These are phyloP conservation scores for Reticulitermes speratus DNA, from an alignment of 1,140 invertebrate species.

Conservation along the genomic window DNA sequence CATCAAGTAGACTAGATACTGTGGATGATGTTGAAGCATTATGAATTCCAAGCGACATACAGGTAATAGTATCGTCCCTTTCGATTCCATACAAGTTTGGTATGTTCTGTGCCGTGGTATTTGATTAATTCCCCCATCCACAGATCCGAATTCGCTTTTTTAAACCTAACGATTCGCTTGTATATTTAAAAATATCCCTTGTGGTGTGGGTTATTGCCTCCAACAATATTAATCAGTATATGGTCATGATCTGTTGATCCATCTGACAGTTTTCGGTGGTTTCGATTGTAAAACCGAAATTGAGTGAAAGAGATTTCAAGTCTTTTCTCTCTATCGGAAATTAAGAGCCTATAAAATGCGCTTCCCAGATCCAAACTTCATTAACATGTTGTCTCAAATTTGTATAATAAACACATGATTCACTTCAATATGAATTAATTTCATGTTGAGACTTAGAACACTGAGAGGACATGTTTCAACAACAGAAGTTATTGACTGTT, in stretches of 20 bases:
- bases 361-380: too few relatives aligned
- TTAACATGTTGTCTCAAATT: too few relatives aligned
- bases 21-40: neutral
- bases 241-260: neutral
- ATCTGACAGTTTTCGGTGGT: neutral
- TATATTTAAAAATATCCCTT: neutral
- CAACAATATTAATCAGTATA: constrained; percentile 1
- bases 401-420: too few relatives aligned
- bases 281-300: neutral
- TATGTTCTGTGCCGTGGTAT: neutral
- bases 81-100: neutral
- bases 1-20: constrained; percentile 1
- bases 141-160: neutral
- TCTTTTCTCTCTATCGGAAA: neutral
- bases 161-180: neutral
- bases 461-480: too few relatives aligned
- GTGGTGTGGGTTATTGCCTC: neutral
- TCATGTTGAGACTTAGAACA: too few relatives aligned
- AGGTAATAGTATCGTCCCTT: neutral
- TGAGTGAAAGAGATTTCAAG: neutral
- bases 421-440: too few relatives aligned
- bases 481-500: too few relatives aligned
- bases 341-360: neutral
- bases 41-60: neutral
- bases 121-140: neutral